Conservation (phyloP, 2,888 invertebrate genomes). For the Ectemnius continuus region DNA sequence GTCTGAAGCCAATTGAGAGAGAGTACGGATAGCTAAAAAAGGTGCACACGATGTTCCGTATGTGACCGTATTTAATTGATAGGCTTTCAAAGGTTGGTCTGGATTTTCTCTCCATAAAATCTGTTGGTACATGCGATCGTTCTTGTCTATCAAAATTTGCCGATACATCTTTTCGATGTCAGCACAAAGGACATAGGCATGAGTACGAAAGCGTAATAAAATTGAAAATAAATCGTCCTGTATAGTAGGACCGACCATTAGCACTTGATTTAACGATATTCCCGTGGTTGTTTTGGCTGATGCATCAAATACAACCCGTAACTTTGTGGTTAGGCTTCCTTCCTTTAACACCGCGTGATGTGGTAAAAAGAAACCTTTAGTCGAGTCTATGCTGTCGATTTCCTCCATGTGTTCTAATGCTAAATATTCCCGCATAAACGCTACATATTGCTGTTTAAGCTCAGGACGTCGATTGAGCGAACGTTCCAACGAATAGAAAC, state of each 20-base stretch:
- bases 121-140: too few relatives aligned
- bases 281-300: conserved; percentile 1
- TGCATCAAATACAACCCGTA: conserved; percentile 26
- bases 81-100: too few relatives aligned
- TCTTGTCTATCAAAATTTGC: too few relatives aligned
- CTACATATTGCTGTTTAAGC: neutral
- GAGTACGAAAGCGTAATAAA: neutral
- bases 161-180: conserved; percentile 27
- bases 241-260: conserved; percentile 19
- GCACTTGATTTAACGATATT: neutral
- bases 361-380: conserved; percentile 11
- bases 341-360: conserved; percentile 26
- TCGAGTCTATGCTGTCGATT: neutral
- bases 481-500: neutral
- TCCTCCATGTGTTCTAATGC: conserved; percentile 12
- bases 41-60: too few relatives aligned
- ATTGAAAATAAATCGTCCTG: conserved; percentile 11
- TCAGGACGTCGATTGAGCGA: neutral
- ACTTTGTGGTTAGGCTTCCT: conserved; percentile 17
- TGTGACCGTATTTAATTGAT: too few relatives aligned
- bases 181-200: conserved; percentile 7
- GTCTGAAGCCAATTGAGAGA: too few relatives aligned
- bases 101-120: too few relatives aligned
- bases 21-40: too few relatives aligned
- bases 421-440: conserved; percentile 15